Evolutionary conservation across 2,113 vertebrate genomes (phyloP).

Genomic region (Rhinolophus ferrumequinum): DNA sequence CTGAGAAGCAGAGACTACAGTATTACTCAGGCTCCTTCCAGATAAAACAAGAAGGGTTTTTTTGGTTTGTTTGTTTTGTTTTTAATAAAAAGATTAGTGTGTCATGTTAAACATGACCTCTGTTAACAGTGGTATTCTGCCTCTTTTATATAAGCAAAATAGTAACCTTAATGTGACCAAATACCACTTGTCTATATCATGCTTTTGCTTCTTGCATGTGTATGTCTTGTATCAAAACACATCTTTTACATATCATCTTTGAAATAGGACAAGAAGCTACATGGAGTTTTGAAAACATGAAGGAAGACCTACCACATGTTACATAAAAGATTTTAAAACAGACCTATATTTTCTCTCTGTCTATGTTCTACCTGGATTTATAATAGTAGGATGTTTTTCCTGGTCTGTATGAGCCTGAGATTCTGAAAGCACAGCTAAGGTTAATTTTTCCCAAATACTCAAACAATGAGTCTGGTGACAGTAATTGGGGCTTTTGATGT

Average conservation of each 20-base stretch:
- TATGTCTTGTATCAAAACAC: background rate
- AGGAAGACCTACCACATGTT: background rate
- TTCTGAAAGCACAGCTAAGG: constrained; percentile 50
- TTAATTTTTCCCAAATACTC: constrained; percentile 59
- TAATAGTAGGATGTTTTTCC: background rate
- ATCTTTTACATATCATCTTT: background rate
- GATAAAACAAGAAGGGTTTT: background rate
- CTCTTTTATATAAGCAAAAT: constrained; percentile 39
- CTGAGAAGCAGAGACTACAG: background rate
- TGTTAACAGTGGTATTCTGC: background rate
- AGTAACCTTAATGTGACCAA: background rate
- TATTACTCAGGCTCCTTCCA: background rate
- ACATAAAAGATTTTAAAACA: background rate
- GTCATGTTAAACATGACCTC: background rate
- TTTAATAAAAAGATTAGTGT: background rate
- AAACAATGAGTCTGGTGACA: constrained; percentile 56
- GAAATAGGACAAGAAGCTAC: background rate
- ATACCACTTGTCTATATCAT: background rate
- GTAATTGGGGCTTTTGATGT: constrained; percentile 60
- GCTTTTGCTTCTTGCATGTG: background rate
- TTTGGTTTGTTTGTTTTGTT: background rate
- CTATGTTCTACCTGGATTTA: background rate
- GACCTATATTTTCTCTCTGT: background rate
- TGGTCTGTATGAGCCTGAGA: constrained; percentile 36
- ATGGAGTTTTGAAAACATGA: background rate